Evolutionary conservation across 2,797 vertebrate genomes (phyloP).

Genomic region (Argyrosomus regius): DNA sequence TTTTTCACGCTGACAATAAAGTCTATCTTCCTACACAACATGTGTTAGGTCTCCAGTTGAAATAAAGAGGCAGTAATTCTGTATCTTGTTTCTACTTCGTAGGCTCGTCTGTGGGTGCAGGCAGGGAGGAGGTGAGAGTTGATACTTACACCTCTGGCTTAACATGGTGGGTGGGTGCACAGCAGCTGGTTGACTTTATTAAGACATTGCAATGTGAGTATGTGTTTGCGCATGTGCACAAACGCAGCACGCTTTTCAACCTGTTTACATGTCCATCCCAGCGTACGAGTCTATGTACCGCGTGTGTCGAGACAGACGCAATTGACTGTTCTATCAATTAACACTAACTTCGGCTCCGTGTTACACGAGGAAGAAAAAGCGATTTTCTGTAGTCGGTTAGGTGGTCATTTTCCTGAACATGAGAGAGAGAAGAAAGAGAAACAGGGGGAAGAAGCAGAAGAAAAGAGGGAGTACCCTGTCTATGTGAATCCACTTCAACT

Average conservation of each 20-base stretch:
- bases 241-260: constrained; percentile 10
- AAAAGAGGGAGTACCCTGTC: constrained; percentile 56
- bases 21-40: constrained; percentile 79
- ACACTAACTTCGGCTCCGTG: constrained; percentile 37
- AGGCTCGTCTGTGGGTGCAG: constrained; percentile 77
- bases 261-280: constrained; percentile 29
- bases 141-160: constrained; percentile 78
- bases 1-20: constrained; percentile 73
- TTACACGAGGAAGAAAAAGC: constrained; percentile 42
- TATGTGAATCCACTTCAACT: constrained; percentile 75
- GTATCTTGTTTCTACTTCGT: constrained; percentile 76
- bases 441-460: constrained; percentile 34
- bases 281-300: constrained; percentile 16
- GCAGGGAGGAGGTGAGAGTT: constrained; percentile 65
- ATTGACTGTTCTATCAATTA: constrained; percentile 67
- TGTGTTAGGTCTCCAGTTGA: constrained; percentile 77
- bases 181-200: constrained; percentile 78
- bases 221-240: constrained; percentile 4
- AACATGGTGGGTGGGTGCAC: constrained; percentile 72
- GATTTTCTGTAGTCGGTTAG: constrained; percentile 56
- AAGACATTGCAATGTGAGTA: constrained; percentile 50
- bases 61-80: constrained; percentile 75
- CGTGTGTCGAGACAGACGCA: constrained; percentile 39
- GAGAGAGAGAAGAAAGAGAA: constrained; percentile 35
- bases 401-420: constrained; percentile 64